phyloP scores from a whole-genome alignment of 2,888 invertebrate genomes.

The Perizoma flavofasciatum region DNA sequence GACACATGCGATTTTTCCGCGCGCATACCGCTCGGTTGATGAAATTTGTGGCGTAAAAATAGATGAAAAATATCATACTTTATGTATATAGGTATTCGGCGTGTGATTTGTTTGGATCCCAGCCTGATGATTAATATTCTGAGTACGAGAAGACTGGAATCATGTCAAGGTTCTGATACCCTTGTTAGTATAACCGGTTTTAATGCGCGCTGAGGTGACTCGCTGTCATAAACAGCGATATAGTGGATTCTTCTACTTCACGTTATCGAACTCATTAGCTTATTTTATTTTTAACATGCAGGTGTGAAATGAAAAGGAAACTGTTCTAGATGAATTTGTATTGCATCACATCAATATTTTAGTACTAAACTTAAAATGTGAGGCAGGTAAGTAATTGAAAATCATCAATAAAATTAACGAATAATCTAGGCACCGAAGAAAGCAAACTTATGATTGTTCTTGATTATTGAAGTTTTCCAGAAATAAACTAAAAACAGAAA shows the following conservation, averaged over 20 bases:
- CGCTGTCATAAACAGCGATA: slow-evolving; percentile 34
- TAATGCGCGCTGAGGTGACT: slow-evolving; percentile 33
- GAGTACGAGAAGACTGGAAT: slow-evolving; percentile 60
- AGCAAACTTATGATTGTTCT: no score
- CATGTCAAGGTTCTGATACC: slow-evolving; percentile 71
- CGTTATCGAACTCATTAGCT: slow-evolving; percentile 28
- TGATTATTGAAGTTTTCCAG: no score
- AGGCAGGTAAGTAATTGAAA: no score
- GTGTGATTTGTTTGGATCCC: slow-evolving; percentile 53
- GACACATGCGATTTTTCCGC: slow-evolving; percentile 53
- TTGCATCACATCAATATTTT: slow-evolving; percentile 13
- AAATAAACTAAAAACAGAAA: no score
- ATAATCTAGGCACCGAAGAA: no score
- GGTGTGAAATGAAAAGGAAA: slow-evolving; percentile 38
- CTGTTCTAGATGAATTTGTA: slow-evolving; percentile 31
- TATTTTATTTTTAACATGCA: slow-evolving; percentile 35
- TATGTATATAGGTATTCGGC: slow-evolving; percentile 39
- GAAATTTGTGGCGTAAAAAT: slow-evolving; percentile 45
- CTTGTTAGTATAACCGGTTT: slow-evolving; percentile 52
- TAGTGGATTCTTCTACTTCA: slow-evolving; percentile 16
- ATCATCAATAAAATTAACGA: no score
- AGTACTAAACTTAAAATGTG: no score
- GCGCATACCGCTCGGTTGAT: slow-evolving; percentile 39
- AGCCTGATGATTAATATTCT: slow-evolving; percentile 56
- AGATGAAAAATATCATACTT: slow-evolving; percentile 53